phyloP scores from a whole-genome alignment of 1,140 invertebrate species.

The Drosophila prosaltans region DNA sequence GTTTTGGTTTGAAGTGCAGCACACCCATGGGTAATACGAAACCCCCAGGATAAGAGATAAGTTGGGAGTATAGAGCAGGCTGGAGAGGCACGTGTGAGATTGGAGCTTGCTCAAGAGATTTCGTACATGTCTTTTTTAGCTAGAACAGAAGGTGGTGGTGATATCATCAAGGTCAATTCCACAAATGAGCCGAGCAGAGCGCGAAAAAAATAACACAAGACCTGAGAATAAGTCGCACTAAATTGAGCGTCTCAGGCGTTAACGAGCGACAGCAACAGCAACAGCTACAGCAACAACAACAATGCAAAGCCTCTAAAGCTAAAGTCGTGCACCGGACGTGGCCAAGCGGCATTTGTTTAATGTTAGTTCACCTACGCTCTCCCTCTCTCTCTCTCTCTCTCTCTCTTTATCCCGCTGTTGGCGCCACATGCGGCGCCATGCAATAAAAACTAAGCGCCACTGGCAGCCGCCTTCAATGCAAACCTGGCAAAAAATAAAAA shows the following conservation, averaged over 20 bases:
- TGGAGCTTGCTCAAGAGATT: slow-evolving; percentile 45
- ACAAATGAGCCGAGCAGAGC: slow-evolving; percentile 54
- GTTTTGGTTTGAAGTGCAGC: slow-evolving; percentile 66
- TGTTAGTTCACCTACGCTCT: slow-evolving; percentile 39
- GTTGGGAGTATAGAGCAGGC: neutral
- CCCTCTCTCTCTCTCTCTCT: no score
- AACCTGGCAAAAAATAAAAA: neutral
- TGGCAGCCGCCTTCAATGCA: slow-evolving; percentile 26
- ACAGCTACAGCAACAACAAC: slow-evolving; percentile 34
- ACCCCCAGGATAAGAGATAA: slow-evolving; percentile 31
- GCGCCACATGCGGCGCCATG: slow-evolving; percentile 64
- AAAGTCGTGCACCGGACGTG: slow-evolving; percentile 71
- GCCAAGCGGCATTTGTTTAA: slow-evolving; percentile 66
- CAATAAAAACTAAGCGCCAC: slow-evolving; percentile 69
- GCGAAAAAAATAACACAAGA: slow-evolving; percentile 29
- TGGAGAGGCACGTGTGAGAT: slow-evolving; percentile 49
- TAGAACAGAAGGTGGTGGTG: slow-evolving; percentile 47
- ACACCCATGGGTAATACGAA: slow-evolving; percentile 65
- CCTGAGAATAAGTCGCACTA: slow-evolving; percentile 70
- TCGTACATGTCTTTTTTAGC: slow-evolving; percentile 51
- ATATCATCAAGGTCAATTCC: slow-evolving; percentile 75
- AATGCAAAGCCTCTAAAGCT: slow-evolving; percentile 57
- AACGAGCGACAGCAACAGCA: slow-evolving; percentile 56
- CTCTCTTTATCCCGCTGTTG: slow-evolving; percentile 3
- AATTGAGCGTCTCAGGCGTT: slow-evolving; percentile 79